Conservation (phyloP, 1,140 invertebrate species). For the Listronotus oregonensis region DNA sequence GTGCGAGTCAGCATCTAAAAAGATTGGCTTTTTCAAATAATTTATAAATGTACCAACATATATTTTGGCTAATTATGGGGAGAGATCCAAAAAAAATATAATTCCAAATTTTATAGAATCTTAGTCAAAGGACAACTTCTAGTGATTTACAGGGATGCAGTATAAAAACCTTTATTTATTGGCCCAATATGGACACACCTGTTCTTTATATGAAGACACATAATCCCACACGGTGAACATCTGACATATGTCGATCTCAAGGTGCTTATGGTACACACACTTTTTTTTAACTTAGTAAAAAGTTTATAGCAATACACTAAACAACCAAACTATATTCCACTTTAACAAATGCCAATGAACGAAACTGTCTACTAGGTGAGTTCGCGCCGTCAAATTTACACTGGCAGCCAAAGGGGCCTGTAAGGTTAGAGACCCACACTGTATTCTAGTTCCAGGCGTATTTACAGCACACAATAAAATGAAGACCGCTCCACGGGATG, state of each 20-base stretch:
- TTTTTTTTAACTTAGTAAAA: no score
- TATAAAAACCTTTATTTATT: slow-evolving; percentile 1
- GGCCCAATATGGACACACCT: slow-evolving; percentile 29
- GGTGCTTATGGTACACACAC: neutral
- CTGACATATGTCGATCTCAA: neutral
- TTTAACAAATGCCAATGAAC: slow-evolving; percentile 24
- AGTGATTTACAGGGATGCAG: no score
- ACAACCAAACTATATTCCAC: slow-evolving; percentile 25
- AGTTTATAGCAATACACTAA: slow-evolving; percentile 7
- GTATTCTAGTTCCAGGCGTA: slow-evolving; percentile 47
- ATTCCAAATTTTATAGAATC: neutral
- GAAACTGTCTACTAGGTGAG: slow-evolving; percentile 31
- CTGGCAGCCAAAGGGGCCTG: slow-evolving; percentile 41
- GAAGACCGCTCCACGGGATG: slow-evolving; percentile 28
- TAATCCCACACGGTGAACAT: slow-evolving; percentile 13
- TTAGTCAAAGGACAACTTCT: no score
- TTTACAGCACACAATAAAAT: slow-evolving; percentile 49
- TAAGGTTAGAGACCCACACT: slow-evolving; percentile 46
- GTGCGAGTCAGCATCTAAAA: no score
- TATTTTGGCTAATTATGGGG: no score
- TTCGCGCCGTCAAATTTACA: slow-evolving; percentile 41
- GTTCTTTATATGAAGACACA: slow-evolving; percentile 31
- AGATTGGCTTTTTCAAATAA: no score
- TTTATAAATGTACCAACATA: no score
- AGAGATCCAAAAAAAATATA: no score